Conservation (phyloP, 2,888 invertebrate species). For the Parnassius smintheus region DNA sequence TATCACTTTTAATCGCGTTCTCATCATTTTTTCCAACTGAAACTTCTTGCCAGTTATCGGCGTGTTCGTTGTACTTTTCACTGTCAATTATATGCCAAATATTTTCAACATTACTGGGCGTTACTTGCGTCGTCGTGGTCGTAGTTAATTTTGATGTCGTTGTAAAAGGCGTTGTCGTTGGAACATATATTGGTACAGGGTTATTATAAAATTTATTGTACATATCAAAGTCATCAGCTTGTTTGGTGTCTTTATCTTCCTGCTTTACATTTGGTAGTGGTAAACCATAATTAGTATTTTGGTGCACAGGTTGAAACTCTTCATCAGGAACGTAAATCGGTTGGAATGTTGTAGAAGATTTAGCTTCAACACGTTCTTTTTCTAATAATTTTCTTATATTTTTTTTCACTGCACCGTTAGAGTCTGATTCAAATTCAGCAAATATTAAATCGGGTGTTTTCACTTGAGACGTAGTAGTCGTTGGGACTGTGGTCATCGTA, state of each 20-base stretch:
- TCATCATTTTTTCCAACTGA: constrained; percentile 40
- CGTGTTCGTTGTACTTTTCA: constrained; percentile 58
- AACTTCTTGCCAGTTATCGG: constrained; percentile 62
- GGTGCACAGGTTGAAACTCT: constrained; percentile 37
- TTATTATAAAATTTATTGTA: constrained; percentile 57
- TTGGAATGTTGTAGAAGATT: constrained; percentile 44
- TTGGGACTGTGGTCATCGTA: constrained; percentile 39
- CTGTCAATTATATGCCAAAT: constrained; percentile 75
- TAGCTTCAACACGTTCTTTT: constrained; percentile 51
- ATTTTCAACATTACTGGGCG: constrained; percentile 57
- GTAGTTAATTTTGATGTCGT: constrained; percentile 46
- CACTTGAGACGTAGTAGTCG: constrained; percentile 43
- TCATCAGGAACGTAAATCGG: constrained; percentile 66
- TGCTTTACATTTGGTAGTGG: constrained; percentile 34
- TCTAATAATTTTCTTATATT: constrained; percentile 67
- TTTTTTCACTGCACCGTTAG: constrained; percentile 49
- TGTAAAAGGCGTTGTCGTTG: constrained; percentile 40
- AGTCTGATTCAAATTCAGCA: constrained; percentile 68
- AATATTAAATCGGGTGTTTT: constrained; percentile 72
- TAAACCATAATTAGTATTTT: constrained; percentile 43
- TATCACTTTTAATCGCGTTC: constrained; percentile 18
- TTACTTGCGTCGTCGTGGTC: constrained; percentile 39
- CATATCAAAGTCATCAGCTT: constrained; percentile 54
- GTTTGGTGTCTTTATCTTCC: constrained; percentile 34
- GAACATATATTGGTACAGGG: constrained; percentile 48